phyloP scores from a whole-genome alignment of 2,113 vertebrate species.

The Hassar affinis region DNA sequence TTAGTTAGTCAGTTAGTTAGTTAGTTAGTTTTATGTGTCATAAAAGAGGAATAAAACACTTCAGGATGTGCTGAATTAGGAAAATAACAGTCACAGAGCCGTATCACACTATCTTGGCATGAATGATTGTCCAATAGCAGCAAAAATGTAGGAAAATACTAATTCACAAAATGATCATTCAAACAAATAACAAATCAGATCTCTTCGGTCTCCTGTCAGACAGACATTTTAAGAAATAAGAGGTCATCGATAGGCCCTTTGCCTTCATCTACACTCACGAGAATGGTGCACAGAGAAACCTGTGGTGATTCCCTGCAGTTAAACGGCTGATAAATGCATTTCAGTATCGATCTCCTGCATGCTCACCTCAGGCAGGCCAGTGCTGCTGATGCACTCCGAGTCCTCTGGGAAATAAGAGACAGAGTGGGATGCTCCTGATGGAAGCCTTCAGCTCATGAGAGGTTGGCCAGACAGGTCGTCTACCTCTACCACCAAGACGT shows the following conservation, averaged over 20 bases:
- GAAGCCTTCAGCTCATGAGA: neutral
- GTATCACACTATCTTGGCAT: neutral
- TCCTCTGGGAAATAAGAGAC: constrained; percentile 39
- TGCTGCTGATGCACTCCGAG: constrained; percentile 26
- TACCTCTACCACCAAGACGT: constrained; percentile 15
- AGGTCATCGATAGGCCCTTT: constrained; percentile 25
- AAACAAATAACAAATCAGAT: constrained; percentile 4
- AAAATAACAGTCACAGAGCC: neutral
- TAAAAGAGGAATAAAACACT: too few species aligned
- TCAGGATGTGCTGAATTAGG: too few species aligned
- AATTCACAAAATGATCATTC: neutral
- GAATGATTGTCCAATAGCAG: neutral
- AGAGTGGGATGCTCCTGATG: constrained; percentile 4
- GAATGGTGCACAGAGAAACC: constrained; percentile 16
- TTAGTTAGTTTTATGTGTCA: too few species aligned
- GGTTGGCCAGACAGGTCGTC: neutral
- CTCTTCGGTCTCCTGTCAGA: neutral
- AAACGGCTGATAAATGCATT: constrained; percentile 43
- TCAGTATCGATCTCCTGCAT: constrained; percentile 40
- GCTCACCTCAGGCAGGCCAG: constrained; percentile 25
- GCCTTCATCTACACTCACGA: neutral
- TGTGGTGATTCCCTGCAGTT: constrained; percentile 37
- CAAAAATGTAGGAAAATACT: neutral
- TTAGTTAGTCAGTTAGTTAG: too few species aligned
- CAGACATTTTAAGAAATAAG: neutral